Evolutionary conservation across 2,797 vertebrate species (phyloP), one percentile per base, ranked within the genome.

Genomic region (Peromyscus attwateri): DNA sequence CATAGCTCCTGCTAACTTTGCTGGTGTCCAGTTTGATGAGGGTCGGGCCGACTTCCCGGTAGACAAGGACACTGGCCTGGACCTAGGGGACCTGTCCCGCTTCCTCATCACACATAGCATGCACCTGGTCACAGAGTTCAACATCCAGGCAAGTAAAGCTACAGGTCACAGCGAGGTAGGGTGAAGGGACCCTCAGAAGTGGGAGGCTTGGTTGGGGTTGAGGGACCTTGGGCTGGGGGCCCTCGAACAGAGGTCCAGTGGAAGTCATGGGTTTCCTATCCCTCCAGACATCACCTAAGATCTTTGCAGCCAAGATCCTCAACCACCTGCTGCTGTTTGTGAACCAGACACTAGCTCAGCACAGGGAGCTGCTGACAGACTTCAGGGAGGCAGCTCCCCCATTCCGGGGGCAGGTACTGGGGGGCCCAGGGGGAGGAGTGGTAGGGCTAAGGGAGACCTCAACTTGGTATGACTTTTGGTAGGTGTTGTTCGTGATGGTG

Each of bases 301-400:
- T 99, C 97, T 99, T 99, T 8, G 55, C 87, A 14, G 99, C 99
- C n/a, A 98, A 97, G 88, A 98, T 99, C 83, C 98, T 93, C 6
- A 98, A 99, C 83, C 99, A 99, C 98, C 97, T 98, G 95, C 98
- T 99, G 97, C 98, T 99, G 70, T 99, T 99, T 97, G 95, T 99
- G 97, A 99, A 99, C 98, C 98, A 98, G 89, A 99, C 99, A 0
- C 97, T 98, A 1, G 94, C 98, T 0, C 93, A 96, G 1, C 99
- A 99, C 76, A 97, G 68, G 62, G 94, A 92, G 0, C 96, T 99
- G 94, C 75, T 98, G 89, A 98, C 98, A 0, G 95, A 98, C 49
- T 98, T 98, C 96, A 97, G 76, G 71, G 84, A 96, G 4, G 98
- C 98, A 0, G 99, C 99, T 40, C 96, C 97, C 23, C 81, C 96